A percentile compares a stretch with the other conserved stretches of the same genome.
Conservation (phyloP, 2,888 invertebrate species). For the Apamea anceps region DNA sequence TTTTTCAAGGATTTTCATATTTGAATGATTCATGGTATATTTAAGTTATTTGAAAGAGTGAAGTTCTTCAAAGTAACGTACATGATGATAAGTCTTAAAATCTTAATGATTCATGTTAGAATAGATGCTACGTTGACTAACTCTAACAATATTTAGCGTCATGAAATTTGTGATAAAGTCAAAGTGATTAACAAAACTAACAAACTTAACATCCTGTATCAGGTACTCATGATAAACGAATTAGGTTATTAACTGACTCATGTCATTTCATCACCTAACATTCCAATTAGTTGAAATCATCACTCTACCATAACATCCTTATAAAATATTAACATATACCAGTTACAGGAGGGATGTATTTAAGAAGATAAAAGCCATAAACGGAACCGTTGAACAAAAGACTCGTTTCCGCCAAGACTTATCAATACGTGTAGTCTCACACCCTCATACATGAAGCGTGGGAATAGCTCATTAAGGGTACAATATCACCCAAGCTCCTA, state of each 20-base stretch:
- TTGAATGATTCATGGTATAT: background rate
- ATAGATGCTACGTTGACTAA: constrained; percentile 3
- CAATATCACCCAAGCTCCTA: constrained; percentile 17
- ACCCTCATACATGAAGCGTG: constrained; percentile 38
- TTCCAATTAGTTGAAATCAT: background rate
- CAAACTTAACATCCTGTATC: constrained; percentile 2
- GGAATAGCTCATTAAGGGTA: constrained; percentile 27
- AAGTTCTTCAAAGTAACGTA: too few relatives aligned
- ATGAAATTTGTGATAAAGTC: background rate
- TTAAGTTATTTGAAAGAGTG: background rate
- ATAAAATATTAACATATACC: background rate
- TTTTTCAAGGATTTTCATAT: background rate
- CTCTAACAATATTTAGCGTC: background rate
- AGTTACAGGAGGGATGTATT: background rate
- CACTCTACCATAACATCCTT: background rate
- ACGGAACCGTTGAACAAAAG: constrained; percentile 32
- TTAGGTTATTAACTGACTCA: constrained; percentile 16
- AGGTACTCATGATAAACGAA: constrained; percentile 9
- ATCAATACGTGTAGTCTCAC: constrained; percentile 43
- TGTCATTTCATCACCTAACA: constrained; percentile 16
- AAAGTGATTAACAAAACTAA: constrained; percentile 18
- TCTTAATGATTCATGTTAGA: constrained; percentile 2
- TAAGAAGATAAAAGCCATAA: constrained; percentile 8
- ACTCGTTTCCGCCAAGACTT: constrained; percentile 29
- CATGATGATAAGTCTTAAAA: too few relatives aligned